Percentiles rank a stretch among this genome's conserved stretches.
Evolutionary conservation across 1,140 invertebrate genomes (phyloP).

Genomic region (Pomacea maculata): DNA sequence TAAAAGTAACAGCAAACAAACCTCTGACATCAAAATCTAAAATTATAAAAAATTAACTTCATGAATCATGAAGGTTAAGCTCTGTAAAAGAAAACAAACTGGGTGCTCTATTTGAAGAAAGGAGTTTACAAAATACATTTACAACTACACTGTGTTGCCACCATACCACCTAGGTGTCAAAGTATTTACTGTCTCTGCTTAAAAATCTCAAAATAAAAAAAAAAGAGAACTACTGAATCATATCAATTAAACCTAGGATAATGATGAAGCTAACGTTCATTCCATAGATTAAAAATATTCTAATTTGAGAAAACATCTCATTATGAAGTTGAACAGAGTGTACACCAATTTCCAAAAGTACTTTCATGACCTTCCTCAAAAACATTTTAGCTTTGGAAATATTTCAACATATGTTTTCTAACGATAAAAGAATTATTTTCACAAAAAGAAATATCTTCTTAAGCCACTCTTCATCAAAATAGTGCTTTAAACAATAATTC

Average conservation of each 20-base stretch:
- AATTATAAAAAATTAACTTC: background rate
- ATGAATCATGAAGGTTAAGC: background rate
- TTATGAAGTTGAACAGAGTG: background rate
- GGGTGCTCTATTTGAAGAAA: too few relatives aligned
- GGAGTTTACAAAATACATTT: too few relatives aligned
- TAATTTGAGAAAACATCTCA: background rate
- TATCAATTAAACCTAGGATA: background rate
- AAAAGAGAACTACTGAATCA: background rate
- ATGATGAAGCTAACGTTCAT: background rate
- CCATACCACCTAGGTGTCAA: too few relatives aligned
- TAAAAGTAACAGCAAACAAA: too few relatives aligned
- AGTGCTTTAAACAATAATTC: too few relatives aligned
- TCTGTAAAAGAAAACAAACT: background rate
- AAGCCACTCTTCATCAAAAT: too few relatives aligned
- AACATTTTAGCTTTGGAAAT: background rate
- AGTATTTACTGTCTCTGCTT: background rate
- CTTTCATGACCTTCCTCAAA: background rate
- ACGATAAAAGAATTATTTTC: background rate
- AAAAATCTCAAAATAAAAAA: background rate
- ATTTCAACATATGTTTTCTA: background rate
- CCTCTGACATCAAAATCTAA: too few relatives aligned
- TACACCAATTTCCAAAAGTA: background rate
- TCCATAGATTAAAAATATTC: background rate
- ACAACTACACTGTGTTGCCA: too few relatives aligned
- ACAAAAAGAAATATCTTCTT: background rate